Evolutionary conservation across 2,113 vertebrate species (phyloP), one percentile per base, ranked within the genome.

Genomic region (Pteruthius melanotis): DNA sequence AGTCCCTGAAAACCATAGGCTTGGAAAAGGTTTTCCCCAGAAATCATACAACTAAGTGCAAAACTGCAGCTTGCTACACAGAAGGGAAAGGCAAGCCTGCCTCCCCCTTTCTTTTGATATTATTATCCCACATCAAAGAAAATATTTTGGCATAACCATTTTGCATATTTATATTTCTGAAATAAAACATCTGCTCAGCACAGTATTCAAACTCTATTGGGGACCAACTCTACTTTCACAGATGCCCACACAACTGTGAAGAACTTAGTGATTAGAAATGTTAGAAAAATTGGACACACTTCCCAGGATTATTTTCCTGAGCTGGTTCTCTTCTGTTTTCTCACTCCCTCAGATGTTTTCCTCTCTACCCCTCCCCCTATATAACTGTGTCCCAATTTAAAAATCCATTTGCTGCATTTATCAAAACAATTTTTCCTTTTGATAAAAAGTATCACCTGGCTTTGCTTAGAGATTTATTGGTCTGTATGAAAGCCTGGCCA

Each of bases 81-180:
- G 63, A 92, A 86, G 27, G 35, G 28, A 93, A 87, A 77, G 30
- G 30, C 68, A 89, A 94, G 37, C 47, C 54, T 42, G n/a, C 59
- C 45, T 54, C 40, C 44, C 24, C 47, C 75, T 72, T 52, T 66
- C 75, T 71, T 92, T 93, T 88, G 54, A 88, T 82, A 86, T 81
- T 93, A 93, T 91, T 95, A 94, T 86, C 90, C 61, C 27, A 97
- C 86, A 95, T 89, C 77, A 95, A 96, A 97, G 88, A 92, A 96
- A 97, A 88, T 90, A 90, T 82, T 89, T 94, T 90, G 78, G 83
- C 61, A 86, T 69, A 88, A 76, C 77, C 61, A 42, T 83, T 96
- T 94, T 82, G 82, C 33, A 64, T 92, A 75, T 86, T 96, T 94
- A 88, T 16, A 39, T 60, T 88, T 71, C 59, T 78, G 68, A 96